These are phyloP conservation scores for Rotaria macrura DNA, from an alignment of 2,888 invertebrate species.

Conservation along the genomic window DNA sequence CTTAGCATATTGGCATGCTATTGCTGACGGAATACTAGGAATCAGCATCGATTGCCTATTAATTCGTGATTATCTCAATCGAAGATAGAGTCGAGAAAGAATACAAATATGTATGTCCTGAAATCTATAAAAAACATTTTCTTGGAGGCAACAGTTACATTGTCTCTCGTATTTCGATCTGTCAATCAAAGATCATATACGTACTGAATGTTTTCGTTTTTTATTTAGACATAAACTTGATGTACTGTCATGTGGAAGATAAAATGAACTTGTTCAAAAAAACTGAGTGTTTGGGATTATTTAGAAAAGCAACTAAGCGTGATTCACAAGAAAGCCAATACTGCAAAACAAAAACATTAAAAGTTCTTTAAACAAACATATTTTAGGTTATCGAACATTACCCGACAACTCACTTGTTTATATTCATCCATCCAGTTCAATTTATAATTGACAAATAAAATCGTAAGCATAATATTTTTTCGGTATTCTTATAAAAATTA, in stretches of 20 bases:
- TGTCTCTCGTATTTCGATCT: no score
- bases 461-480: constrained; percentile 59
- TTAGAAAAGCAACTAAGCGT: constrained; percentile 94
- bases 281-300: constrained; percentile 91
- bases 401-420: constrained; percentile 93
- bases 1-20: no score
- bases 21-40: no score
- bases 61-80: no score
- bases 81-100: no score
- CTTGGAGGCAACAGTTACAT: no score
- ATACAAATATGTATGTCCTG: no score
- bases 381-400: constrained; percentile 68
- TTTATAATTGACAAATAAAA: constrained; percentile 95
- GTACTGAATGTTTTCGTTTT: no score
- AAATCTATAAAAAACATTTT: no score
- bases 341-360: not conserved
- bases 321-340: constrained; percentile 89
- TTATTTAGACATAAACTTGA: constrained; percentile 54
- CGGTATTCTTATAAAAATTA: no score
- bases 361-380: not conserved
- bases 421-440: constrained; percentile 91
- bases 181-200: no score
- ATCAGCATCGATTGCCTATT: no score
- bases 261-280: constrained; percentile 89
- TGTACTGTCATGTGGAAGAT: constrained; percentile 88